A percentile compares a stretch with the other conserved stretches of the same genome.
Conservation (phyloP, 2,113 vertebrate genomes). For the Lonchura striata region DNA sequence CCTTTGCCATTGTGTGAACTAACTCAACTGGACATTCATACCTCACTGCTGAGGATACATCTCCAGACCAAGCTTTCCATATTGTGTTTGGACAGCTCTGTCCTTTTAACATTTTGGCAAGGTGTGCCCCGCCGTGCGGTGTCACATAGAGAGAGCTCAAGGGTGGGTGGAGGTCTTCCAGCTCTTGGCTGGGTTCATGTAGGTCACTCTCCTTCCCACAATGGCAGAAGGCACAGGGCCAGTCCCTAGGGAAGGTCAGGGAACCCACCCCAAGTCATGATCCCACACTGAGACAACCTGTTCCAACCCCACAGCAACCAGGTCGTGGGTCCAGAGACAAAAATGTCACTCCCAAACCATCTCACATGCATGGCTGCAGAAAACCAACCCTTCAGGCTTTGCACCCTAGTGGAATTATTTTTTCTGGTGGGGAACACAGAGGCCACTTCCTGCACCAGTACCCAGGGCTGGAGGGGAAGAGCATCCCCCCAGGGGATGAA, state of each 20-base stretch:
- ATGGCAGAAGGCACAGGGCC: fast-evolving
- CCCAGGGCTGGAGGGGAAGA: background rate
- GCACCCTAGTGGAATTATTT: background rate
- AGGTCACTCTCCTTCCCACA: background rate
- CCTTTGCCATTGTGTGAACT: background rate
- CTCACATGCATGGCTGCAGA: background rate
- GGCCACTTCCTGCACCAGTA: background rate
- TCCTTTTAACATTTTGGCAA: background rate
- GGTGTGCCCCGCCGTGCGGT: fast-evolving
- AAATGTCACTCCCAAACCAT: background rate
- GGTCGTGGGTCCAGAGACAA: background rate
- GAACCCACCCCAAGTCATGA: background rate
- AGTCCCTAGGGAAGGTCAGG: background rate
- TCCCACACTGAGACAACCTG: background rate
- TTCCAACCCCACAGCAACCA: background rate
- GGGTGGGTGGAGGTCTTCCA: background rate
- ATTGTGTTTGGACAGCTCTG: background rate
- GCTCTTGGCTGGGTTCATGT: background rate
- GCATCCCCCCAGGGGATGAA: background rate
- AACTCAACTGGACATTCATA: background rate
- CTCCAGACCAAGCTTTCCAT: background rate
- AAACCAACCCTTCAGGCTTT: background rate
- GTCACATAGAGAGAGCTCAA: background rate
- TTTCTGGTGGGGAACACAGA: background rate
- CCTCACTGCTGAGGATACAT: background rate